Conservation (phyloP, 2,797 vertebrate genomes). For the Enteromius paludinosus region DNA sequence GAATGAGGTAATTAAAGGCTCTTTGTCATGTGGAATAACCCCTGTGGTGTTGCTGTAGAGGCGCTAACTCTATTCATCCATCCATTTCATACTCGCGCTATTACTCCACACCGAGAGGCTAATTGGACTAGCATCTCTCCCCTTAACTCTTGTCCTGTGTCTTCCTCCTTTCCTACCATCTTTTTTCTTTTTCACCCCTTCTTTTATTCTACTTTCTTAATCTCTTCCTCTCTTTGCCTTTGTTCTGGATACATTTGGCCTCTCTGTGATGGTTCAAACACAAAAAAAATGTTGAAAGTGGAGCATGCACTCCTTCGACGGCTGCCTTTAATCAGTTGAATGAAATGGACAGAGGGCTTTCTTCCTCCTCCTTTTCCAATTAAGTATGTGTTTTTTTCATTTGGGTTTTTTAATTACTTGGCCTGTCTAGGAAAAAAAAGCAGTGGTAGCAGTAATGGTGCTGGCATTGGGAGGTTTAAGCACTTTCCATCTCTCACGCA, state of each 20-base stretch:
- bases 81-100: conserved; percentile 53
- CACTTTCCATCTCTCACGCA: background rate
- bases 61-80: conserved; percentile 49
- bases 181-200: background rate
- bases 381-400: background rate
- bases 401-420: conserved; percentile 32
- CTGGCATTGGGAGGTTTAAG: background rate
- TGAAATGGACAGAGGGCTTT: conserved; percentile 14
- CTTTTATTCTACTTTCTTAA: background rate
- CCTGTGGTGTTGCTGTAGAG: conserved; percentile 46
- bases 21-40: conserved; percentile 61
- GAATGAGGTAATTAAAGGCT: conserved; percentile 64
- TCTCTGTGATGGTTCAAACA: conserved; percentile 30
- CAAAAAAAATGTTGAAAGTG: conserved; percentile 19
- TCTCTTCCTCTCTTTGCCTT: background rate
- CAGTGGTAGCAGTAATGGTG: background rate
- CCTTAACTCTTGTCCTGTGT: conserved; percentile 22
- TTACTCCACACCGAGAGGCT: conserved; percentile 52
- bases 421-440: conserved; percentile 14
- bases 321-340: conserved; percentile 31
- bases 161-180: background rate
- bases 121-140: conserved; percentile 47
- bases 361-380: conserved; percentile 7
- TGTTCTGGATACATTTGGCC: background rate
- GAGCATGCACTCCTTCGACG: background rate